A percentile compares a stretch with the other conserved stretches of the same genome.
These are phyloP conservation scores for Phoxinus dragarum DNA, from an alignment of 2,797 vertebrate genomes.

Conservation along the genomic window DNA sequence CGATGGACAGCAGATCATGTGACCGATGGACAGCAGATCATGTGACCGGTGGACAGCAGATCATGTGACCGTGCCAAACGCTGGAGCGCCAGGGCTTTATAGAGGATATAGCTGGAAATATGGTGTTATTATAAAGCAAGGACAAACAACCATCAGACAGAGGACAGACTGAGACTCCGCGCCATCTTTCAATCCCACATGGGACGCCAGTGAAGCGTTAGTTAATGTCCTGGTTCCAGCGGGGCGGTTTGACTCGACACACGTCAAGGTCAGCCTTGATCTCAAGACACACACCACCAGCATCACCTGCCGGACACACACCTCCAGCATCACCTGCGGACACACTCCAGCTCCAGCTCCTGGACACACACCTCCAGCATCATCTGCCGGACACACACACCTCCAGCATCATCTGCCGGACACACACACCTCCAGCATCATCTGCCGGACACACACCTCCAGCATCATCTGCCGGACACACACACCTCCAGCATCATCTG, in stretches of 20 bases:
- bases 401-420: too few species aligned
- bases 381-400: too few species aligned
- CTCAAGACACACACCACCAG: not conserved
- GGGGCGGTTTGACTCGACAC: slow-evolving; percentile 19
- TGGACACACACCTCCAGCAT: too few species aligned
- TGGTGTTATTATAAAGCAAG: slow-evolving; percentile 48
- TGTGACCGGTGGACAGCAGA: too few species aligned
- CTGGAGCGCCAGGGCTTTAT: not conserved
- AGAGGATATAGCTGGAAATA: slow-evolving; percentile 22
- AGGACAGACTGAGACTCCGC: slow-evolving; percentile 49
- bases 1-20: too few species aligned
- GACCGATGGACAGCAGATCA: slow-evolving; percentile 5
- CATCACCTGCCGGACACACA: not conserved
- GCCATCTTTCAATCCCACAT: slow-evolving; percentile 4
- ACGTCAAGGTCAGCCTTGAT: slow-evolving; percentile 17
- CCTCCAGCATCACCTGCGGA: too few species aligned
- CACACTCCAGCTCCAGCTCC: too few species aligned
- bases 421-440: too few species aligned
- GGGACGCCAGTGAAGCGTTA: slow-evolving; percentile 43
- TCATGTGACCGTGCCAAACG: too few species aligned
- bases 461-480: too few species aligned
- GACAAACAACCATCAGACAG: slow-evolving; percentile 27
- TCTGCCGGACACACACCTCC: too few species aligned
- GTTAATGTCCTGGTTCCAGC: slow-evolving; percentile 49
- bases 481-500: too few species aligned